Evolutionary conservation across 1,140 invertebrate species (phyloP), one percentile per base, ranked within the genome.

Genomic region (Nomia melanderi): DNA sequence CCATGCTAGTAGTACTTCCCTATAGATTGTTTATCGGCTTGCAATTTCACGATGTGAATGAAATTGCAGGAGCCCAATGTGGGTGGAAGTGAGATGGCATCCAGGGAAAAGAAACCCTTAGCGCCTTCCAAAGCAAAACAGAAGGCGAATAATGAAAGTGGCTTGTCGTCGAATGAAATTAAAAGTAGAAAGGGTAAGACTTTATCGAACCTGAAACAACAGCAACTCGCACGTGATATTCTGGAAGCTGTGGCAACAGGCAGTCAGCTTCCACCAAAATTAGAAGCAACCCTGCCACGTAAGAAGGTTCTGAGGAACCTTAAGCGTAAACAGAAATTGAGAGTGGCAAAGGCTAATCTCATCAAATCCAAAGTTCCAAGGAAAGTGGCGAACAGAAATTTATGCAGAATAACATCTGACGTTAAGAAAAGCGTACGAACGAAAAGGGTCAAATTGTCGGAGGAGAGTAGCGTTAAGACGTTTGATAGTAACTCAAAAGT

Each of bases 1-100:
- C 8, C 14, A 41, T 23, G 60, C 25, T 65, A 47, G n/a, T 64
- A 36, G n/a, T 11, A 36, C 33, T 59, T 69, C 57, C 17, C 25
- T 3, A 47, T 44, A 14, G 12, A 17, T 57, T 17, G 9, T 8
- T 75, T 57, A 44, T 6, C 1, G 23, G 17, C n/a, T 59, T 56
- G 73, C 64, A 75, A 67, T 67, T 67, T 67, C 64, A 76, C 50
- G 17, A 63, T 54, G 27, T n/a, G 20, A 74, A 83, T 86, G 57
- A 84, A 50, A 67, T 91, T 91, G 47, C 86, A 92, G 91, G 88
- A 92, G 90, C 90, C 91, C 87, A 92, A 92, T 92, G 92, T 92
- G 91, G 92, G 91, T 92, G 89, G 88, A 92, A 92, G 91, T 93
- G 92, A 93, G 89, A 93, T 93, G 92, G 92, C 92, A 93, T 93